Base-by-base conservation (phyloP, 2,888 invertebrate genomes). In the Yponomeuta cagnagella region DNA sequence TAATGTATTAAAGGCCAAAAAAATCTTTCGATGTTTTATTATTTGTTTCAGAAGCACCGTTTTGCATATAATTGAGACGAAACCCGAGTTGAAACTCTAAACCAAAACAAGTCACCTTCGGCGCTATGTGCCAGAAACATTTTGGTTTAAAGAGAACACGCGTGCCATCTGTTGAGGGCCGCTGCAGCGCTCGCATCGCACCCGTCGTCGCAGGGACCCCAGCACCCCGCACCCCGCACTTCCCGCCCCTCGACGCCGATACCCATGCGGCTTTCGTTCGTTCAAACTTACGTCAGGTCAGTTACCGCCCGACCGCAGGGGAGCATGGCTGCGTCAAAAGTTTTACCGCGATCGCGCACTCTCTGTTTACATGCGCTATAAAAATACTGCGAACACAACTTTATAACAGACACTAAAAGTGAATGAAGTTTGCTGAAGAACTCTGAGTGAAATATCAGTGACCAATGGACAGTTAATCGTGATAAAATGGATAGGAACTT, bases 251-350 rank as follows among this genome's bases (percentile, higher is more conserved):
- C 81, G 78, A 80, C 78, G 76, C 78, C 81, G 78, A 85, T 83
- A 88, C 86, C 89, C 90, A 88, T 89, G 89, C 90, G 90, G 90
- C 90, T 90, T 90, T 90, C 89, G 89, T 89, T 89, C 89, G 89
- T 91, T 90, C 90, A 91, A 91, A 91, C 92, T 92, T 93, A 84
- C 92, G 92, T 91, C 75, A 93, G 93, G 93, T 93, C 93, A 93
- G 93, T 93, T 93, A 93, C 92, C 91, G 92, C 89, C 89, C 89
- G 90, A 92, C 90, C 91, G 88, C 91, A 89, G 86, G 87, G 88
- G 90, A 92, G 91, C 82, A 91, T 92, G 92, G 92, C 90, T 88
- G 93, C 88, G 91, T 89, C 85, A 88, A 90, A 89, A 89, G 83
- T 89, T 90, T 89, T 89, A 82, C 82, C 87, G 88, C 89, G 88